phyloP scores from a whole-genome alignment of 2,797 vertebrate genomes.

The Paramormyrops hopkinsi region DNA sequence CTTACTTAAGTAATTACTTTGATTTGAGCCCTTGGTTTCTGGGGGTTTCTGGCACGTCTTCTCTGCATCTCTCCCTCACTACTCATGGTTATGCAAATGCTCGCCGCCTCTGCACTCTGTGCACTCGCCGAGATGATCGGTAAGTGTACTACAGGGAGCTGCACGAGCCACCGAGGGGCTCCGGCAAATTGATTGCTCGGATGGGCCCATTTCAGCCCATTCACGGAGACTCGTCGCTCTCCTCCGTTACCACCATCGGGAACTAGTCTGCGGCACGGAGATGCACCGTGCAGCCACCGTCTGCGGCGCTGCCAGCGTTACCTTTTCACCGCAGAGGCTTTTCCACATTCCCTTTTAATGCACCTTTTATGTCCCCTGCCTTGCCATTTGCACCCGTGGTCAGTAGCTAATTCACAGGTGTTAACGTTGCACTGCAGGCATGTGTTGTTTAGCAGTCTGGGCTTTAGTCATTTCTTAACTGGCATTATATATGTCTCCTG shows the following conservation, averaged over 20 bases:
- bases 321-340: background rate
- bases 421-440: background rate
- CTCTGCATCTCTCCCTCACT: background rate
- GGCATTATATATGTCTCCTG: background rate
- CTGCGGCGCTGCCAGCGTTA: background rate
- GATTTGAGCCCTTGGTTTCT: background rate
- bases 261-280: background rate
- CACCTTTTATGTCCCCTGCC: background rate
- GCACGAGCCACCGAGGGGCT: background rate
- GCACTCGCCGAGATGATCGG: background rate
- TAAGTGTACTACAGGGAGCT: background rate
- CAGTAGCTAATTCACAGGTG: background rate
- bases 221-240: background rate
- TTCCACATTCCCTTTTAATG: background rate
- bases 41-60: background rate
- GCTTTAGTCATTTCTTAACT: background rate
- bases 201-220: background rate
- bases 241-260: background rate
- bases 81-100: background rate
- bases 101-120: background rate
- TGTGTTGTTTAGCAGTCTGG: background rate
- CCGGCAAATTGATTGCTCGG: background rate
- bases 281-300: too few species aligned
- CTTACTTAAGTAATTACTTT: constrained; percentile 5
- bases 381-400: background rate